Base-by-base conservation (phyloP, 2,113 vertebrate species). In the Gavia stellata region DNA sequence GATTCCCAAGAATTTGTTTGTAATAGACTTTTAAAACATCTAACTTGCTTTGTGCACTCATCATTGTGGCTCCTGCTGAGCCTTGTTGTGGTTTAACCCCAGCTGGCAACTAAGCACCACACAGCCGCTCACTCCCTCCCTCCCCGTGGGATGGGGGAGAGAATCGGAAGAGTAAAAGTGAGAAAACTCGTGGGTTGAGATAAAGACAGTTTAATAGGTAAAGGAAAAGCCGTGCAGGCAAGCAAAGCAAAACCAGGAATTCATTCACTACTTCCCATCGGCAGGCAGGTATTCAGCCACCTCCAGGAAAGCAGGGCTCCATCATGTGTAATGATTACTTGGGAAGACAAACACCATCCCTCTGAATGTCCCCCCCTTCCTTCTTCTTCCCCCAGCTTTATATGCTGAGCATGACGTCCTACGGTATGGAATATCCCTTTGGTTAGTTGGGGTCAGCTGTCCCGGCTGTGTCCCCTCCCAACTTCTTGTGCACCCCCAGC, bases 1-100 rank as follows among this genome's bases (percentile, higher is more conserved):
- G 73, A 95, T 96, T 91, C 94, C 91, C 68, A 88, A 92, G 70
- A 97, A 97, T 97, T 88, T 97, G 80, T 98, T 98, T 95, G 87
- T 96, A 97, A 86, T 87, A 96, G 95, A 86, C 96, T 74, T 95
- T 68, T 81, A 88, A 97, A 94, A 94, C 86, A 85, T 88, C 97
- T 98, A 53, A 50, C 90, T 94, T 85, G 75, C 82, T 97, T 96
- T 97, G 77, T 92, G 90, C 86, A 75, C 83, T 95, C 84, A 91
- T 98, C 97, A 95, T 96, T 88, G 66, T 82, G 55, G 83, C 87
- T 96, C 92, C 96, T 92, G 65, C 96, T 97, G 97, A 95, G 97
- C 70, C n/a, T 61, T 17, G 16, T 59, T 3, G 6, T 61, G n/a
- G n/a, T 38, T 38, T 61, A 61, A 17, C 24, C 24, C 59, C 59